These are phyloP conservation scores for Ceratina calcarata DNA, from an alignment of 1,140 invertebrate species.

Conservation along the genomic window DNA sequence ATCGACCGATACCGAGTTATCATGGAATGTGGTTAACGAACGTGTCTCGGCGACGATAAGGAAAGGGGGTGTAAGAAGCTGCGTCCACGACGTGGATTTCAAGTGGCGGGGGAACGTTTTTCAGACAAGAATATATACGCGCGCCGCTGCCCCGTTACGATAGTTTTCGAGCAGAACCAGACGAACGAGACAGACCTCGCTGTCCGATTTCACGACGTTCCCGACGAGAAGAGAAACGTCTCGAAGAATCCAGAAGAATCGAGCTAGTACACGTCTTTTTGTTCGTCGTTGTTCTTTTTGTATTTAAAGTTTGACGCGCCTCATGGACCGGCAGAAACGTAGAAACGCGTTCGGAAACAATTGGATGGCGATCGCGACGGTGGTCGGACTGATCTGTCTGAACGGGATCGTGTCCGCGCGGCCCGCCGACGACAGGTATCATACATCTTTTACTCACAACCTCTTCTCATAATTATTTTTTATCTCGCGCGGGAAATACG, in stretches of 20 bases:
- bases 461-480: neutral
- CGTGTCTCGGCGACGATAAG: neutral
- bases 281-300: neutral
- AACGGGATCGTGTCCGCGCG: neutral
- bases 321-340: neutral
- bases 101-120: slow-evolving; percentile 1
- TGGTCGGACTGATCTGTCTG: neutral
- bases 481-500: neutral
- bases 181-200: neutral
- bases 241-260: too few relatives aligned
- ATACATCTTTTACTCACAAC: neutral
- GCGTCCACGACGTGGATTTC: slow-evolving; percentile 1
- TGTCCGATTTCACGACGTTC: neutral
- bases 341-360: neutral
- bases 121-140: slow-evolving; percentile 29
- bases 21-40: neutral
- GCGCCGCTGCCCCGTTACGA: neutral
- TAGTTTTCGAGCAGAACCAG: slow-evolving; percentile 30
- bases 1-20: neutral
- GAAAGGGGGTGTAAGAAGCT: slow-evolving; percentile 22
- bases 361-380: neutral
- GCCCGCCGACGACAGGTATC: slow-evolving; percentile 1
- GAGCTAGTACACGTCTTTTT: too few relatives aligned
- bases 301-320: neutral
- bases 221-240: too few relatives aligned